Evolutionary conservation across 2,888 invertebrate genomes (phyloP).

Genomic region (Drosophila pseudotalamancana): DNA sequence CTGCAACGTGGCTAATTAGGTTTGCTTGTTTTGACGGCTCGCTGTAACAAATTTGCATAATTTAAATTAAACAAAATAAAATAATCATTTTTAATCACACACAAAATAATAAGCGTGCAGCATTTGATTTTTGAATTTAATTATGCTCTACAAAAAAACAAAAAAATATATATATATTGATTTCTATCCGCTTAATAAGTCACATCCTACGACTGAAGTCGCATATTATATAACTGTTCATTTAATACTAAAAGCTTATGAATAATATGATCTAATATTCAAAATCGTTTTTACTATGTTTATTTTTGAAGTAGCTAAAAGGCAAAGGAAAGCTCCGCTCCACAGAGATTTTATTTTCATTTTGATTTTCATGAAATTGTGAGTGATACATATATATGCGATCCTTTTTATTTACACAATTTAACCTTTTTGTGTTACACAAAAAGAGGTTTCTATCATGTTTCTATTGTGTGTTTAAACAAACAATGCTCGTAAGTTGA

Average conservation of each 20-base stretch:
- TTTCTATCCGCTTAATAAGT: too few species aligned
- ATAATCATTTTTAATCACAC: conserved; percentile 8
- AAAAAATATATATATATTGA: too few species aligned
- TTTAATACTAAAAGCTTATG: too few species aligned
- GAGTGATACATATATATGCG: neutral
- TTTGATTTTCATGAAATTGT: neutral
- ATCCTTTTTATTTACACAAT: neutral
- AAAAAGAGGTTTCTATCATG: neutral
- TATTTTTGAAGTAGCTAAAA: neutral
- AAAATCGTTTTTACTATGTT: too few species aligned
- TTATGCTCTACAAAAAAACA: neutral
- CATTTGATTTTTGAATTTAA: conserved; percentile 16
- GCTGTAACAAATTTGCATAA: conserved; percentile 23
- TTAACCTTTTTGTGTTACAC: neutral
- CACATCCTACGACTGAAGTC: too few species aligned
- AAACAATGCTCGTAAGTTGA: conserved; percentile 9
- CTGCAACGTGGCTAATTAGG: conserved; percentile 31
- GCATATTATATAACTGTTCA: too few species aligned
- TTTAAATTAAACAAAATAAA: conserved; percentile 16
- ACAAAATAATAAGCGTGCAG: conserved; percentile 19
- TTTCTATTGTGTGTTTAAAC: neutral
- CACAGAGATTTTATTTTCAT: neutral
- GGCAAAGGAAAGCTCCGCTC: neutral
- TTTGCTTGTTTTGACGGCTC: conserved; percentile 43
- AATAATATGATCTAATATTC: too few species aligned